Percentiles rank a stretch among this genome's conserved stretches.
Evolutionary conservation across 2,888 invertebrate species (phyloP).

Genomic region (Barypeithes pellucidus): DNA sequence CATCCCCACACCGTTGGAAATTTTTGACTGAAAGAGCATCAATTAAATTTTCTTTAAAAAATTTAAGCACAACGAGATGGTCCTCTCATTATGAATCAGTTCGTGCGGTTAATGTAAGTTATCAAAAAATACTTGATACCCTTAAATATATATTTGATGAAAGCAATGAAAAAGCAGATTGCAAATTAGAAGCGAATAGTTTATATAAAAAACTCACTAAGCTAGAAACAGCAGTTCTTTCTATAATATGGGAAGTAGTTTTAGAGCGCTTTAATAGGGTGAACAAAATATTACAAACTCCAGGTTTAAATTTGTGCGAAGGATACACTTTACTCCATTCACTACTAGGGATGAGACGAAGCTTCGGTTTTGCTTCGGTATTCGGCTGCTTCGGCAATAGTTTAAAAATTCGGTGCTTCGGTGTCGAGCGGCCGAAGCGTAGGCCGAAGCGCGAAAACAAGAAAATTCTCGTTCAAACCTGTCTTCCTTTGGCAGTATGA

Average conservation of each 20-base stretch:
- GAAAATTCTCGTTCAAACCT: no score
- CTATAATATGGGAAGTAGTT: background rate
- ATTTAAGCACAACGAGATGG: conserved; percentile 2
- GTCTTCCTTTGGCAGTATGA: no score
- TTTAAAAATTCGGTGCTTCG: no score
- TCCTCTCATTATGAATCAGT: background rate
- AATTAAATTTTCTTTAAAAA: conserved; percentile 1
- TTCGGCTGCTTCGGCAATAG: no score
- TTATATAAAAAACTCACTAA: conserved; percentile 7
- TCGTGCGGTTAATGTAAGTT: background rate
- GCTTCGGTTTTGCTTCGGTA: no score
- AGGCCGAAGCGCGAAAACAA: no score
- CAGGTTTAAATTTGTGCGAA: conserved; percentile 13
- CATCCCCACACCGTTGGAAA: conserved; percentile 36
- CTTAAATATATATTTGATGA: background rate
- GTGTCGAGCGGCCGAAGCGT: no score
- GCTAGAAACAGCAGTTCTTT: background rate
- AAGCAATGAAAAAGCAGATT: conserved; percentile 24
- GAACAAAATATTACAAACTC: conserved; percentile 3
- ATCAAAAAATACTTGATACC: background rate
- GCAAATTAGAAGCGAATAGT: conserved; percentile 13
- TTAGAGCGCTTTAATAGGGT: background rate
- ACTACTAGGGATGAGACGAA: no score
- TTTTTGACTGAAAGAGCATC: background rate
- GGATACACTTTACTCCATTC: background rate